phyloP scores from a whole-genome alignment of 2,797 vertebrate genomes.

The Clarias platycephalus region DNA sequence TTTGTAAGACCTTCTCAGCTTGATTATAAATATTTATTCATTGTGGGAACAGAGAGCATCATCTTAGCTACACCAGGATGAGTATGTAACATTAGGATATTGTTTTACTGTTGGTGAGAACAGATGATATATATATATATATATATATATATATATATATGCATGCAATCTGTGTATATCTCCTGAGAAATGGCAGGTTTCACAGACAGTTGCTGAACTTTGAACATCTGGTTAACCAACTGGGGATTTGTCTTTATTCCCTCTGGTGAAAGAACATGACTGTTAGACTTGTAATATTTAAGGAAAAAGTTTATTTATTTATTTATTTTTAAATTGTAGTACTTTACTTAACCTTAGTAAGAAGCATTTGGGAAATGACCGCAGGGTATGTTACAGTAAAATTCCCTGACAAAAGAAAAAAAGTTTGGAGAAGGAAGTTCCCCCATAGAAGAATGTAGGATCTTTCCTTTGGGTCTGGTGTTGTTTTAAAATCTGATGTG shows the following conservation, averaged over 20 bases:
- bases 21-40: neutral
- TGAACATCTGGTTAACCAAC: conserved; percentile 71
- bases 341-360: conserved; percentile 69
- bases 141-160: conserved; percentile 53
- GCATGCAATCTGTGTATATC: conserved; percentile 54
- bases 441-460: neutral
- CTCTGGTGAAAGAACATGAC: conserved; percentile 38
- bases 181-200: conserved; percentile 61
- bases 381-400: conserved; percentile 45
- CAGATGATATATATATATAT: conserved; percentile 60
- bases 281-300: conserved; percentile 63
- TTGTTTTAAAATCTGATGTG: neutral
- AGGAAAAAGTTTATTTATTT: conserved; percentile 63
- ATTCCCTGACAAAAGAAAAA: conserved; percentile 45
- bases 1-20: neutral
- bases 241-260: conserved; percentile 60
- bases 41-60: neutral
- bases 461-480: conserved; percentile 9
- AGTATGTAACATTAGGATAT: conserved; percentile 13
- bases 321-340: conserved; percentile 39
- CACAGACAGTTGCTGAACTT: conserved; percentile 68
- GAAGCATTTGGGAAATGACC: conserved; percentile 62
- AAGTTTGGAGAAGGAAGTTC: conserved; percentile 27
- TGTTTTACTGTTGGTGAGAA: conserved; percentile 56
- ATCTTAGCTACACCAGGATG: conserved; percentile 3